These are phyloP conservation scores for Oryzias javanicus DNA, from an alignment of 2,113 vertebrate species.

Conservation along the genomic window DNA sequence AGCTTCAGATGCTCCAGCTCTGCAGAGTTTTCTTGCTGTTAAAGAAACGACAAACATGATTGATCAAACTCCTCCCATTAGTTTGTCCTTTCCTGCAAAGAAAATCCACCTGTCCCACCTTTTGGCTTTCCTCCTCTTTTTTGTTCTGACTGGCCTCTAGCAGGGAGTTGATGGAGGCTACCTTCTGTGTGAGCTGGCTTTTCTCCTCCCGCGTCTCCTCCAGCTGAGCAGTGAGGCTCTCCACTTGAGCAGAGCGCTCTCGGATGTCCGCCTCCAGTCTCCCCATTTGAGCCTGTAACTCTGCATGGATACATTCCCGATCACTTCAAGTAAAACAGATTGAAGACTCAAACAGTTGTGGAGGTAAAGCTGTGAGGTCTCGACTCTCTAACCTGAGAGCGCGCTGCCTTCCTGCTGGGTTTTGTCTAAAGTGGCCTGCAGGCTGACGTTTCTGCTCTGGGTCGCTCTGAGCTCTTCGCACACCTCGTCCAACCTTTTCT, in stretches of 20 bases:
- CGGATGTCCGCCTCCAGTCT: slow-evolving; percentile 78
- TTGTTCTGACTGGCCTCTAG: slow-evolving; percentile 82
- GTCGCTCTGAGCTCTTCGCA: slow-evolving; percentile 83
- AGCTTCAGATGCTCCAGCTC: slow-evolving; percentile 78
- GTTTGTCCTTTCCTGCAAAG: background rate
- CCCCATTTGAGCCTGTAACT: slow-evolving; percentile 78
- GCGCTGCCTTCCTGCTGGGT: slow-evolving; percentile 80
- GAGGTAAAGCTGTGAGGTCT: background rate
- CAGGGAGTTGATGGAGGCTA: slow-evolving; percentile 82
- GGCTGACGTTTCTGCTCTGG: slow-evolving; percentile 79
- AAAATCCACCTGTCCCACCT: slow-evolving; percentile 65
- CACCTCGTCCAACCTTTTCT: slow-evolving; percentile 88
- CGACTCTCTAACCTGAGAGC: slow-evolving; percentile 75
- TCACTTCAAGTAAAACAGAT: background rate
- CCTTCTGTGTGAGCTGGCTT: slow-evolving; percentile 79
- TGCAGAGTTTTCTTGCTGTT: slow-evolving; percentile 48
- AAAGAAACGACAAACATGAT: slow-evolving; percentile 8
- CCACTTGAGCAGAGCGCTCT: slow-evolving; percentile 76
- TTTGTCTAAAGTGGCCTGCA: slow-evolving; percentile 81
- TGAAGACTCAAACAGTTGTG: too few species aligned
- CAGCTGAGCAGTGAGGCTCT: slow-evolving; percentile 77
- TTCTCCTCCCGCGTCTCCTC: slow-evolving; percentile 79
- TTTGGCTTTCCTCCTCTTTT: slow-evolving; percentile 65
- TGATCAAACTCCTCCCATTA: background rate
- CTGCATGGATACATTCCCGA: slow-evolving; percentile 61